Base-by-base conservation (phyloP, 2,888 invertebrate species). In the Andrena hattorfiana region DNA sequence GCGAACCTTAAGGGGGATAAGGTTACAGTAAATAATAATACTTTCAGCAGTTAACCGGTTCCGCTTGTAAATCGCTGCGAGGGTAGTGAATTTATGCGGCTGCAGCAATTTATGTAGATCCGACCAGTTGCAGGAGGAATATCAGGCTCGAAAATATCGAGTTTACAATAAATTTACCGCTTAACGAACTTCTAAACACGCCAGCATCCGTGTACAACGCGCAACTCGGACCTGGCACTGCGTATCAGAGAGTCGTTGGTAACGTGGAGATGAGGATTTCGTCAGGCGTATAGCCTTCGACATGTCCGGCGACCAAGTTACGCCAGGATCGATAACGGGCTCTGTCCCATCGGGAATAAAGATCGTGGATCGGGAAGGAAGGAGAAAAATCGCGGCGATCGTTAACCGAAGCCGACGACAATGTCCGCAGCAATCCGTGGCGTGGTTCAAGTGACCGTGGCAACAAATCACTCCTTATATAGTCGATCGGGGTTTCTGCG, bases 401-500 rank as follows among this genome's bases (percentile, higher is more conserved):
- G 60, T 72, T 69, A 76, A 66, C 70, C 56, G 42, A 64, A 80
- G 51, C 56, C 51, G 35, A 82, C 72, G 81, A 85, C 84, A 74
- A 77, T 80, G 74, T 80, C 63, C 59, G 73, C 68, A 75, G 62
- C 74, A 56, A 72, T 80, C 66, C 62, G 73, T 62, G 83, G 62
- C 74, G 51, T 70, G 32, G 56, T 82, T 63, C 66, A 67, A 76
- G 32, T 42, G 68, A 71, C 64, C 64, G 54, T 30, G 54, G 77
- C 77, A 85, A 85, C 82, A 85, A 89, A 88, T 90, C 81, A 81
- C 80, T 90, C 85, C 85, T 88, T 89, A 84, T 85, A 81, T 69
- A 80, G 85, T 70, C 81, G 84, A 85, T 87, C 85, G 77, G 90
- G 85, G 78, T 88, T 86, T 80, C 80, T 78, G 86, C 62, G 66